Percentiles rank a stretch among this genome's conserved stretches.
Conservation (phyloP, 2,888 invertebrate genomes). For the Tortrix viridana region DNA sequence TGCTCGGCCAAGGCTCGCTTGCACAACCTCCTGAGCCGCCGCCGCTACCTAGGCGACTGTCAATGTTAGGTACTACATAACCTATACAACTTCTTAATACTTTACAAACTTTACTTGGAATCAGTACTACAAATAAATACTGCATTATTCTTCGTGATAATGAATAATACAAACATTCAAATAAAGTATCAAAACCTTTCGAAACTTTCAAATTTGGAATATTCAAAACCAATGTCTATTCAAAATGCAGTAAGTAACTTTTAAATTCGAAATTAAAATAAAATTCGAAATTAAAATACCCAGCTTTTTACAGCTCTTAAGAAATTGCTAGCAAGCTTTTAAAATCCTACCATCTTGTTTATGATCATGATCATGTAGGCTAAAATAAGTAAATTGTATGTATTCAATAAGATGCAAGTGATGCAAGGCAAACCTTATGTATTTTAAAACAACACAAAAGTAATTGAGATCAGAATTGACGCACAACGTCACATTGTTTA, state of each 20-base stretch:
- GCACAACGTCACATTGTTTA: too few species aligned
- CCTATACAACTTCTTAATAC: not conserved
- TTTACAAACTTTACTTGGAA: not conserved
- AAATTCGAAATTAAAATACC: too few species aligned
- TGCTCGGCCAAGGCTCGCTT: constrained; percentile 29
- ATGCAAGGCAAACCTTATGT: too few species aligned
- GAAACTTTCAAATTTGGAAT: constrained; percentile 34
- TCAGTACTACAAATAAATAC: not conserved
- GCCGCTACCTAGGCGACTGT: constrained; percentile 9
- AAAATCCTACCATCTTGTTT: too few species aligned
- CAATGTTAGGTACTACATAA: constrained; percentile 26
- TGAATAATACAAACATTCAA: not conserved
- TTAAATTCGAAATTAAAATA: constrained; percentile 17
- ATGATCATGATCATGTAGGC: too few species aligned
- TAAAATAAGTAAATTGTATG: too few species aligned
- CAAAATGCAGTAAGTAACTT: constrained; percentile 21
- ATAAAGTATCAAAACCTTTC: constrained; percentile 17
- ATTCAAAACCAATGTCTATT: constrained; percentile 1
- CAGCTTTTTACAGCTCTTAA: too few species aligned
- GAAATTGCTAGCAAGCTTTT: too few species aligned
- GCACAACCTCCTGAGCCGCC: constrained; percentile 29
- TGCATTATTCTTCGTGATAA: not conserved
- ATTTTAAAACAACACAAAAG: too few species aligned
- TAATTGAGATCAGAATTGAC: too few species aligned
- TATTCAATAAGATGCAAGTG: too few species aligned